phyloP scores from a whole-genome alignment of 2,888 invertebrate species.

The Xylota segnis region DNA sequence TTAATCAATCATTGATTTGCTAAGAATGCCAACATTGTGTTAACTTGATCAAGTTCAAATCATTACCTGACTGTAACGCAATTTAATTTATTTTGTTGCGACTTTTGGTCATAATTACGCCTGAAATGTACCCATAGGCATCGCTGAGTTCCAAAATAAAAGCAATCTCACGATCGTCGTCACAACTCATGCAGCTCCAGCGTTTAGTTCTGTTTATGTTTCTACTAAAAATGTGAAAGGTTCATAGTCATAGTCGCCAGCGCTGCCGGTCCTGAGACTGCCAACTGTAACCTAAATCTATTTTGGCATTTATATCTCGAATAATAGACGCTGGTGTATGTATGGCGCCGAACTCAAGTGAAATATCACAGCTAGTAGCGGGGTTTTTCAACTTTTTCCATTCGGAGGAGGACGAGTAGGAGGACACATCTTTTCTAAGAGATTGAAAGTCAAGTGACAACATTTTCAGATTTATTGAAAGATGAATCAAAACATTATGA shows the following conservation, averaged over 20 bases:
- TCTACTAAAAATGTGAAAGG: constrained; percentile 56
- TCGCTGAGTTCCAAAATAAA: constrained; percentile 34
- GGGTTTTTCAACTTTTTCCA: neutral
- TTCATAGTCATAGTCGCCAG: neutral
- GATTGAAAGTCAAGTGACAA: neutral
- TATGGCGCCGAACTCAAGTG: neutral
- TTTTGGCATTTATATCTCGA: constrained; percentile 45
- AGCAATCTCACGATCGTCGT: constrained; percentile 36
- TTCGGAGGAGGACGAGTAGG: neutral
- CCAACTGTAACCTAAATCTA: constrained; percentile 34
- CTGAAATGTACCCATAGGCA: constrained; percentile 27
- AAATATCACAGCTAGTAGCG: neutral
- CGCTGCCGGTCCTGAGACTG: constrained; percentile 4
- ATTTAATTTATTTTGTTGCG: constrained; percentile 28
- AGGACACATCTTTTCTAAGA: neutral
- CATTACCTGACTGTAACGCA: constrained; percentile 13
- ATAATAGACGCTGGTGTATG: constrained; percentile 20
- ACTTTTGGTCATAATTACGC: constrained; percentile 24
- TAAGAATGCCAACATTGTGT: constrained; percentile 8
- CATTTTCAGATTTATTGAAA: neutral
- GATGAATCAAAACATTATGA: neutral
- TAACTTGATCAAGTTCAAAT: constrained; percentile 19
- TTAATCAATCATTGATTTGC: constrained; percentile 32
- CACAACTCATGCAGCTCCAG: constrained; percentile 23
- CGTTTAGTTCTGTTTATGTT: constrained; percentile 35